Percentiles rank a stretch among this genome's conserved stretches.
These are phyloP conservation scores for Ammodramus savannarum DNA, from an alignment of 2,113 vertebrate genomes.

Conservation along the genomic window DNA sequence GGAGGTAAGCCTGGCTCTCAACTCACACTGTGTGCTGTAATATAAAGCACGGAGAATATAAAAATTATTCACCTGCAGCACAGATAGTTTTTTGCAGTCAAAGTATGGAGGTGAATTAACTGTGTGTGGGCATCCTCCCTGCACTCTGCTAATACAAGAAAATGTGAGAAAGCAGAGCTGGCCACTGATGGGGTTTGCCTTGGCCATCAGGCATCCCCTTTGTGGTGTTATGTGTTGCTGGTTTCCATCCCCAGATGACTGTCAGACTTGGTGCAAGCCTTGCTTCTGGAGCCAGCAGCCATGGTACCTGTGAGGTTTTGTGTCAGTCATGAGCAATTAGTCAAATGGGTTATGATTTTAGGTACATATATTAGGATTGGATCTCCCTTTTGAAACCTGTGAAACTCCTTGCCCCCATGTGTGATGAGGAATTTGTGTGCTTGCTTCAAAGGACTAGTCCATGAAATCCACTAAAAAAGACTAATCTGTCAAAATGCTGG, in stretches of 20 bases:
- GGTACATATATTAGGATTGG: neutral
- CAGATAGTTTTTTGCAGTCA: neutral
- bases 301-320: neutral
- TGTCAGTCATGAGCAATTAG: neutral
- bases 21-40: neutral
- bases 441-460: neutral
- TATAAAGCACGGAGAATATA: neutral
- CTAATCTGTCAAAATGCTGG: neutral
- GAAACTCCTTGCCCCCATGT: neutral
- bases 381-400: neutral
- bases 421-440: neutral
- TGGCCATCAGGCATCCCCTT: neutral
- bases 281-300: neutral
- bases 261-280: neutral
- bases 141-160: neutral
- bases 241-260: neutral
- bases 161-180: neutral
- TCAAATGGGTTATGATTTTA: neutral
- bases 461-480: neutral
- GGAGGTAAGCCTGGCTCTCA: neutral
- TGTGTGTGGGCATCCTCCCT: neutral
- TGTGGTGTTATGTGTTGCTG: neutral
- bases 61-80: constrained; percentile 4
- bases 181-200: neutral
- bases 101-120: neutral